Base-by-base conservation (phyloP, 2,888 invertebrate species). In the Platypus cylindrus region DNA sequence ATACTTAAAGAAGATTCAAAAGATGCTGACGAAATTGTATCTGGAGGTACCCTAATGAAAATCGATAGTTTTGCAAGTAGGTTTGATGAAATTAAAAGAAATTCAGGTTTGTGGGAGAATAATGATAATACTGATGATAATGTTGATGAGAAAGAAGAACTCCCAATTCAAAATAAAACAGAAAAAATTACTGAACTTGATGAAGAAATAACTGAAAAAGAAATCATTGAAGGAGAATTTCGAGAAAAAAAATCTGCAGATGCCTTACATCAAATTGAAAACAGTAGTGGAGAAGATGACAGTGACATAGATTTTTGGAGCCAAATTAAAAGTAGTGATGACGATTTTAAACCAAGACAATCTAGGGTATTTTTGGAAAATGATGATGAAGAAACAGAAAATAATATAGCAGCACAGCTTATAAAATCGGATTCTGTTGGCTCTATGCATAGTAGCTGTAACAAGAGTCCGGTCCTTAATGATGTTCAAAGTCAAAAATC, bases 391-490 rank as follows among this genome's bases (percentile, higher is more conserved):
- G 14, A 13, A 9, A n/a, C 36, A 22, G 14, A 40, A 23, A 25
- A 23, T 18, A 13, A 32, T 9, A n/a, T n/a, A n/a, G n/a, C n/a
- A n/a, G 26, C 11, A 17, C 18, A 13, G n/a, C 8, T 17, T n/a
- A 30, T 16, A 12, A 14, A 34, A 11, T 20, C 7, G 13, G 25
- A 47, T 49, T 59, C 58, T 45, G 39, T 55, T 52, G 48, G 50
- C 51, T 59, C 58, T 58, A 56, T 48, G 17, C 39, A 51, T 50
- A 56, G 55, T 47, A 60, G 56, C 48, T 51, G 38, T 34, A 50
- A 52, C 46, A 47, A 47, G 50, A 55, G 54, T 41, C 41, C 15
- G n/a, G 20, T 3, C 15, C 13, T 16, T 32, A n/a, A 17, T 44
- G 24, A 34, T 14, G 32, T 30, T 28, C 31, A 38, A 34, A 36